Evolutionary conservation across 2,888 invertebrate species (phyloP), one percentile per base, ranked within the genome.

Genomic region (Chrysotoxum bicinctum): DNA sequence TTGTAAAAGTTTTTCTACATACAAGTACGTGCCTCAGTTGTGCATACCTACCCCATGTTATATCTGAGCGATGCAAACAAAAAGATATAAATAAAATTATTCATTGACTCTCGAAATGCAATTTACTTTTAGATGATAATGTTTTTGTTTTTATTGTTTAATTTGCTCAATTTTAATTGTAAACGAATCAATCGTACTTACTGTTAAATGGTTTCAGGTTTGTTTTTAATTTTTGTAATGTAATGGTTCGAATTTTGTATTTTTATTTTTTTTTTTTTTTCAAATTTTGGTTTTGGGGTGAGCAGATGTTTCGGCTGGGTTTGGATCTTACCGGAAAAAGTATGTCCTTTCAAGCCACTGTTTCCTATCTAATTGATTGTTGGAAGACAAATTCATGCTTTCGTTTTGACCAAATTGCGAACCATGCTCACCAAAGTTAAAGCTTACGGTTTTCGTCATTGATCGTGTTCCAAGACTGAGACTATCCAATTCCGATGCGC

Each of bases 371-470:
- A 85, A 88, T 88, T 89, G 89, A 87, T 89, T 88, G 87, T 88
- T 89, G 87, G 89, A 64, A 30, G 62, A 87, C 70, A 89, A 66
- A 87, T 88, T 83, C 87, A 88, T 78, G 80, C 89, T 89, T 79
- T 91, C 91, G 87, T 43, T 43, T 16, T 16, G 43, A 43, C 88
- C 87, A 69, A 92, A 88, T 19, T 91, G 91, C 74, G 92, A 92
- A 87, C 90, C 90, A 86, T 90, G 91, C 73, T 91, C 91, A 81
- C 90, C 91, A 88, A 92, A 92, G 89, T 91, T 91, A 82, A 92
- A 92, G 89, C 92, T 92, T 88, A 92, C 92, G 60, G 92, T 92
- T 90, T 92, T 92, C 74, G 90, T 89, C 89, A 92, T 91, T 21
- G 85, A 85, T 68, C 90, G 90, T 32, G 89, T 81, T 62, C 81